Base-by-base conservation (phyloP, 1,140 invertebrate species). In the Cecropterus lyciades region DNA sequence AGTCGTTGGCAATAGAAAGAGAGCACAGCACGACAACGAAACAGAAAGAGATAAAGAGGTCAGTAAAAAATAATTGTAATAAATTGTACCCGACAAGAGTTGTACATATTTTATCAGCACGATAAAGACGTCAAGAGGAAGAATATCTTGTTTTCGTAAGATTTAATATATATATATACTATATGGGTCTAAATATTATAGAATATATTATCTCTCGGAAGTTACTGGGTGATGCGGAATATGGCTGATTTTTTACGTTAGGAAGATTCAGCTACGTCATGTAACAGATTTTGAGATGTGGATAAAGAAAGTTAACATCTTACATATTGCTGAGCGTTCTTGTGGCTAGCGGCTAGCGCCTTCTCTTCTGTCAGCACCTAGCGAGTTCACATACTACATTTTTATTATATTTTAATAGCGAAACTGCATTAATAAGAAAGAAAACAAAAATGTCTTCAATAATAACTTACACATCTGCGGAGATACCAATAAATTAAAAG, bases 1-100 rank as follows among this genome's bases (percentile, higher is more conserved):
- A 75, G 72, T 79, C 68, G 74, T 45, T 72, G 65, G 71, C 63
- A 73, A 68, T 67, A 79, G 77, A 82, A 76, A 80, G 76, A 79
- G 78, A 80, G 67, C 70, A 72, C 56, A 62, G 70, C 30, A 42
- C 33, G 33, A 37, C 33, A 49, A 52, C 62, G 46, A 65, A 63
- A 60, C 27, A 68, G 78, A 82, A 65, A 67, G 80, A 73, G 80
- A 82, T 40, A 62, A 75, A 69, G 69, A 70, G 72, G 67, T 79
- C 69, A 70, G 70, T 75, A 78, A 73, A 65, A 78, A 77, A 76
- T 72, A 72, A 63, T 77, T 75, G 49, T 62, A 62, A 67, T 67
- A 72, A 79, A 67, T 74, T 60, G 56, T 67, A 15, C 52, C n/a
- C 14, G 46, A 70, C 43, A 60, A 48, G 13, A 15, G 27, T 37